A percentile compares a stretch with the other conserved stretches of the same genome.
Conservation (phyloP, 2,113 vertebrate species). For the Sebastes fasciatus region DNA sequence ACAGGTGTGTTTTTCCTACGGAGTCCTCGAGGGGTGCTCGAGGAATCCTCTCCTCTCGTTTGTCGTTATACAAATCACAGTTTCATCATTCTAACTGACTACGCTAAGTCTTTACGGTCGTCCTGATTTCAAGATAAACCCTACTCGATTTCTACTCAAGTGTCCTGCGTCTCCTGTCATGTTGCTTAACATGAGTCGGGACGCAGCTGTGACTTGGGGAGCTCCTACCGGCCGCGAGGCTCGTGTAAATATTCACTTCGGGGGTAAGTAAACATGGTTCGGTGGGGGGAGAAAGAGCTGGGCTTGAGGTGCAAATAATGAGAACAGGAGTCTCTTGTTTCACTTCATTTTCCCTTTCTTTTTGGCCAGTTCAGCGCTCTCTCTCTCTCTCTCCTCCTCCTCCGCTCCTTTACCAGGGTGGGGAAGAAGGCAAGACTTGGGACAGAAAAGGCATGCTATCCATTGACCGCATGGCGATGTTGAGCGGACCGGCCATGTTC, state of each 20-base stretch:
- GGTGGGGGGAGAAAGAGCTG: slow-evolving; percentile 23
- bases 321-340: slow-evolving; percentile 58
- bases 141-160: slow-evolving; percentile 72
- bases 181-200: slow-evolving; percentile 61
- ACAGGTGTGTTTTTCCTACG: slow-evolving; percentile 62
- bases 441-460: slow-evolving; percentile 99
- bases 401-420: slow-evolving; percentile 89
- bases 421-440: slow-evolving; percentile 97
- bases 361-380: slow-evolving; percentile 40
- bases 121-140: slow-evolving; percentile 72
- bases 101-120: slow-evolving; percentile 70
- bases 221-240: slow-evolving; percentile 53
- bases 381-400: not conserved
- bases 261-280: slow-evolving; percentile 51
- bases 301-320: slow-evolving; percentile 58
- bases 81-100: slow-evolving; percentile 75
- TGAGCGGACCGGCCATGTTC: slow-evolving; percentile 94
- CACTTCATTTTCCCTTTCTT: slow-evolving; percentile 73
- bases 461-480: slow-evolving; percentile 97
- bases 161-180: slow-evolving; percentile 55
- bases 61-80: slow-evolving; percentile 73
- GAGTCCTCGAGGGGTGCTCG: slow-evolving; percentile 48
- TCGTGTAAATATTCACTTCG: slow-evolving; percentile 64
- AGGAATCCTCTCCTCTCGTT: slow-evolving; percentile 51
- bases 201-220: slow-evolving; percentile 45